Conservation (phyloP, 2,888 invertebrate species). For the Torymus auratus region DNA sequence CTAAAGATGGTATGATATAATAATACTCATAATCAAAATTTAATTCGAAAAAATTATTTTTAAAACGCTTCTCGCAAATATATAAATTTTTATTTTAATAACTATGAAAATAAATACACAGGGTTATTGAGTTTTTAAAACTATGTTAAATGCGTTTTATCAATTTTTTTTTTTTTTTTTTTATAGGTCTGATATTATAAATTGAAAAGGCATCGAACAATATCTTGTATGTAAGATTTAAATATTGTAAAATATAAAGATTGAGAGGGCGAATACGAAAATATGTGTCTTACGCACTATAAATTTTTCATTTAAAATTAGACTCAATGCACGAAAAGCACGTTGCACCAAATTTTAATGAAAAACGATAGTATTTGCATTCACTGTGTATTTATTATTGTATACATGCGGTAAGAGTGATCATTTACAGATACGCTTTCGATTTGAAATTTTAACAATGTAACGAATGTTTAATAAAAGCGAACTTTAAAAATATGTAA, state of each 20-base stretch:
- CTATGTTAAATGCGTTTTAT: not conserved
- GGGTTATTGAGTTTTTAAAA: not conserved
- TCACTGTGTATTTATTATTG: constrained; percentile 42
- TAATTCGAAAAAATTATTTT: constrained; percentile 6
- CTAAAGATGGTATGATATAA: constrained; percentile 14
- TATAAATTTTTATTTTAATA: too few relatives aligned
- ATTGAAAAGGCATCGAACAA: constrained; percentile 40
- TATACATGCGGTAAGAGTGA: constrained; percentile 19
- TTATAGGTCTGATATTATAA: constrained; percentile 22
- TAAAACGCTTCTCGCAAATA: not conserved
- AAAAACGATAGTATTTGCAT: constrained; percentile 35
- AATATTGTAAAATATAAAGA: constrained; percentile 53
- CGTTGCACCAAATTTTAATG: constrained; percentile 30
- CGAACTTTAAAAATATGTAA: constrained; percentile 49
- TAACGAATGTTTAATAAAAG: constrained; percentile 67
- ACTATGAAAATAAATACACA: too few relatives aligned
- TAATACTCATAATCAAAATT: constrained; percentile 28
- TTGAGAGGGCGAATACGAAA: constrained; percentile 12
- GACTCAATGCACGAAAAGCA: constrained; percentile 28
- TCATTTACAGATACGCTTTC: constrained; percentile 60
- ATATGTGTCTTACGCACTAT: constrained; percentile 41
- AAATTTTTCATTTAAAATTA: constrained; percentile 35
- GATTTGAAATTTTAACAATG: constrained; percentile 64
- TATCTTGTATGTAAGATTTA: constrained; percentile 40
- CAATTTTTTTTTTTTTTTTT: not conserved